These are phyloP conservation scores for Gasteruption jaculator DNA, from an alignment of 2,888 invertebrate species.

Conservation along the genomic window DNA sequence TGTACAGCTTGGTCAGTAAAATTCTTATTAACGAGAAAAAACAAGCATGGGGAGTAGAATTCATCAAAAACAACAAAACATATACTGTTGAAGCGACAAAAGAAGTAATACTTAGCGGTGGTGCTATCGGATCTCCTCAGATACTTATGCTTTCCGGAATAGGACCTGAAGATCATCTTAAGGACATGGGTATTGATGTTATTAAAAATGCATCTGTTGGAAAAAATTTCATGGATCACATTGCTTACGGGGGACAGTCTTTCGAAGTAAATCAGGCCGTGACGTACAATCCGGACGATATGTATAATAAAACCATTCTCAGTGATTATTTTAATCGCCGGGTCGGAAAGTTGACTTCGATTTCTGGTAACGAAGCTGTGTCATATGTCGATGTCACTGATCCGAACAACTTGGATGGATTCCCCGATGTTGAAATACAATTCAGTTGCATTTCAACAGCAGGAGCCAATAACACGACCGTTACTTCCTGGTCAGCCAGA, in stretches of 20 bases:
- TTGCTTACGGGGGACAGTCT: conserved; percentile 61
- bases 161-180: conserved; percentile 61
- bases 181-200: conserved; percentile 55
- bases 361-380: conserved; percentile 66
- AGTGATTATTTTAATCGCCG: conserved; percentile 56
- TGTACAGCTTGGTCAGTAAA: conserved; percentile 23
- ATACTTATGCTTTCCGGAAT: conserved; percentile 75
- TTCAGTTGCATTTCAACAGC: conserved; percentile 60
- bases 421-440: conserved; percentile 69
- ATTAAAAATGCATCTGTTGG: conserved; percentile 62
- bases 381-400: conserved; percentile 61
- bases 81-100: conserved; percentile 51
- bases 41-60: conserved; percentile 32
- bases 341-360: conserved; percentile 58
- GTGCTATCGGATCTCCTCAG: conserved; percentile 76
- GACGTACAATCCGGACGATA: conserved; percentile 28
- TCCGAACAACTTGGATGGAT: conserved; percentile 55
- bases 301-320: conserved; percentile 14
- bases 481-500: conserved; percentile 35
- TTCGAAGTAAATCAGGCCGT: conserved; percentile 28
- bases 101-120: conserved; percentile 72
- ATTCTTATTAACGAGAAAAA: conserved; percentile 27
- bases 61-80: conserved; percentile 41
- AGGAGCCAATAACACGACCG: too few relatives aligned
- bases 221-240: conserved; percentile 66